These are phyloP conservation scores for Drosophila sp. DNA, from an alignment of 1,140 invertebrate genomes.

Conservation along the genomic window DNA sequence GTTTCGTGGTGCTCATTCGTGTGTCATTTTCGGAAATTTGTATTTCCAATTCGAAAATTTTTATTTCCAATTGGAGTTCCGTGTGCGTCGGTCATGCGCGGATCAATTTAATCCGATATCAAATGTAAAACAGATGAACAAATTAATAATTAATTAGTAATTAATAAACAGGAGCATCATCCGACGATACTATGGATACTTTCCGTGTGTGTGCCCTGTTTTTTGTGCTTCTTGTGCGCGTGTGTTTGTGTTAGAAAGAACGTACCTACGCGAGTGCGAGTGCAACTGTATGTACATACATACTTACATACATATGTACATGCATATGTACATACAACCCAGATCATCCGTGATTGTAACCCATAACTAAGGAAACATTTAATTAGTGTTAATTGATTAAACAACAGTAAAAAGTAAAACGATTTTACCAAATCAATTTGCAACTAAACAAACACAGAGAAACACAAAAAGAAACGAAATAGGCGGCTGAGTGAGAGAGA, in stretches of 20 bases:
- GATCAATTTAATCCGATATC: slow-evolving; percentile 37
- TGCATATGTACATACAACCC: slow-evolving; percentile 3
- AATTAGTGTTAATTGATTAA: slow-evolving; percentile 34
- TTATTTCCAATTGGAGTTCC: slow-evolving; percentile 63
- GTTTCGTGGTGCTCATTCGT: not conserved
- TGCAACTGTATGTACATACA: slow-evolving; percentile 9
- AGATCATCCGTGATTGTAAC: slow-evolving; percentile 8
- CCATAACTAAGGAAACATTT: slow-evolving; percentile 22
- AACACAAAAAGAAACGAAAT: slow-evolving; percentile 27
- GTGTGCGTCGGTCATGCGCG: slow-evolving; percentile 57
- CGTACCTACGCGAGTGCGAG: not conserved
- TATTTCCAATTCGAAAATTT: slow-evolving; percentile 29
- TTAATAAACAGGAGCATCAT: slow-evolving; percentile 39
- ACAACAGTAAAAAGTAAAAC: slow-evolving; percentile 32
- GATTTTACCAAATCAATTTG: slow-evolving; percentile 23
- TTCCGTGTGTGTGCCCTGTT: slow-evolving; percentile 26
- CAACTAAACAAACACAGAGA: slow-evolving; percentile 46
- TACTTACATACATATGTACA: too few species aligned
- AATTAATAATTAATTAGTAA: slow-evolving; percentile 56
- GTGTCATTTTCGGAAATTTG: slow-evolving; percentile 28
- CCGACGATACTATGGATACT: slow-evolving; percentile 16
- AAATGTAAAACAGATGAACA: slow-evolving; percentile 49
- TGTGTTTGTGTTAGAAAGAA: slow-evolving; percentile 19
- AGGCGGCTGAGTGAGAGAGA: not conserved
- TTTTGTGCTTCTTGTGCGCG: slow-evolving; percentile 28